Evolutionary conservation across 2,888 invertebrate species (phyloP).

Genomic region (Xanthorhoe spadicearia): DNA sequence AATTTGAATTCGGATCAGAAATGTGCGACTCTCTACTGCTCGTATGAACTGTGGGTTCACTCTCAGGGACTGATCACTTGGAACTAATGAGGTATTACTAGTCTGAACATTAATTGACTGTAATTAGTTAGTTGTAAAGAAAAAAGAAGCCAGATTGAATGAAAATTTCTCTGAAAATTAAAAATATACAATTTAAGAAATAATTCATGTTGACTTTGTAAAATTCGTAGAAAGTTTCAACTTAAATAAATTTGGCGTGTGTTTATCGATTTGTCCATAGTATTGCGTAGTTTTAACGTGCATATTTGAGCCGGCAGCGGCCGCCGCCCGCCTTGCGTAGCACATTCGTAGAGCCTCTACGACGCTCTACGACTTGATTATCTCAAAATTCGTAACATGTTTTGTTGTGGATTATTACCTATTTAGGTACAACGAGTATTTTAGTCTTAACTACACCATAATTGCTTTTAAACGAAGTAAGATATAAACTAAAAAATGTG

Average conservation of each 20-base stretch:
- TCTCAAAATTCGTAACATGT: constrained; percentile 7
- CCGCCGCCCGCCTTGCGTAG: constrained; percentile 21
- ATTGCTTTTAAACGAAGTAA: constrained; percentile 2
- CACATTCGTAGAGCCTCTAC: constrained; percentile 22
- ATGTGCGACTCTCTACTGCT: too few species aligned
- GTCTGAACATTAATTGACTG: background rate
- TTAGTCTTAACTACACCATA: background rate
- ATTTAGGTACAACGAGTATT: background rate
- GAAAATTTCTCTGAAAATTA: background rate
- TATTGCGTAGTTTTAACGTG: constrained; percentile 5
- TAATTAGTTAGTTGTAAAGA: constrained; percentile 4
- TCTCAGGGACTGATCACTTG: constrained; percentile 7
- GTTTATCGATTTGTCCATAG: constrained; percentile 3
- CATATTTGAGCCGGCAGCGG: constrained; percentile 2
- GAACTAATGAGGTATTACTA: constrained; percentile 5
- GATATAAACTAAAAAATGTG: constrained; percentile 18
- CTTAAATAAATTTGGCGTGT: background rate
- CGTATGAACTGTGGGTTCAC: too few species aligned
- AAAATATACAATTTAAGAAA: background rate
- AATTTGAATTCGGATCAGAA: too few species aligned
- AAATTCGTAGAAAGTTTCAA: background rate
- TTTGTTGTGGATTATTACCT: background rate
- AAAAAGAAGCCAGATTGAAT: background rate
- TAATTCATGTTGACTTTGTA: background rate
- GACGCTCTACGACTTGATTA: constrained; percentile 6